These are phyloP conservation scores for Dendrophyllia cribrosa DNA, from an alignment of 64 coral and sea anemone species.

Conservation along the genomic window DNA sequence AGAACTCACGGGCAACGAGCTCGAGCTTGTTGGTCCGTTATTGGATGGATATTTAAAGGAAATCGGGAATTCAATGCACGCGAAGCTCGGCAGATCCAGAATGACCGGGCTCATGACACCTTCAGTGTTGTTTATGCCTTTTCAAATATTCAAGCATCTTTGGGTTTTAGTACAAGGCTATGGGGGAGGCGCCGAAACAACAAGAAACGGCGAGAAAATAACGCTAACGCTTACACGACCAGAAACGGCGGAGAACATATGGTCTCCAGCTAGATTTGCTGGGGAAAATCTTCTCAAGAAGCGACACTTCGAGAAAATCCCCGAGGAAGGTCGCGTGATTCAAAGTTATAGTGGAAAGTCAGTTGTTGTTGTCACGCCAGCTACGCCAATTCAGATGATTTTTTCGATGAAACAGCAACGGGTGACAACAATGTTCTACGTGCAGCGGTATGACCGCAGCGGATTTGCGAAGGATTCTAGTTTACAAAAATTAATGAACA, in stretches of 20 bases:
- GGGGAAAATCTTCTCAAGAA: constrained; percentile 23
- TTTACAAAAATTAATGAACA: constrained; percentile 48
- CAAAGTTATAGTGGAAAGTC: constrained; percentile 19
- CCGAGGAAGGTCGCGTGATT: background rate
- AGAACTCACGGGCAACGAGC: constrained; percentile 60
- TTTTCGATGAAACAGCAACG: constrained; percentile 35
- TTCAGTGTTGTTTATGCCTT: constrained; percentile 55
- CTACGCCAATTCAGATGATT: constrained; percentile 9
- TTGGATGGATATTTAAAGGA: constrained; percentile 55
- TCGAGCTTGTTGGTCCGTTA: constrained; percentile 45
- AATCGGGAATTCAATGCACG: constrained; percentile 23
- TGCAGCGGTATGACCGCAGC: constrained; percentile 40
- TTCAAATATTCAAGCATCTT: constrained; percentile 26
- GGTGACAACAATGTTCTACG: constrained; percentile 31
- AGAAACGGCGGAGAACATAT: constrained; percentile 25
- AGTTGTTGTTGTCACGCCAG: constrained; percentile 37
- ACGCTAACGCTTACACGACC: background rate
- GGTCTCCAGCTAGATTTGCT: constrained; percentile 35
- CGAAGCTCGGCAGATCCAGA: constrained; percentile 50
- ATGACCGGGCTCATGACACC: constrained; percentile 67
- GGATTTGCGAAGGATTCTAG: constrained; percentile 56
- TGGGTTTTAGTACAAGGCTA: constrained; percentile 26
- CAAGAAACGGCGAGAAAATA: constrained; percentile 27
- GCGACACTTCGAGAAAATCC: constrained; percentile 38
- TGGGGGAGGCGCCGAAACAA: constrained; percentile 17